Percentiles rank a stretch among this genome's conserved stretches.
Evolutionary conservation across 2,797 vertebrate genomes (phyloP).

Genomic region (Liasis olivaceus): DNA sequence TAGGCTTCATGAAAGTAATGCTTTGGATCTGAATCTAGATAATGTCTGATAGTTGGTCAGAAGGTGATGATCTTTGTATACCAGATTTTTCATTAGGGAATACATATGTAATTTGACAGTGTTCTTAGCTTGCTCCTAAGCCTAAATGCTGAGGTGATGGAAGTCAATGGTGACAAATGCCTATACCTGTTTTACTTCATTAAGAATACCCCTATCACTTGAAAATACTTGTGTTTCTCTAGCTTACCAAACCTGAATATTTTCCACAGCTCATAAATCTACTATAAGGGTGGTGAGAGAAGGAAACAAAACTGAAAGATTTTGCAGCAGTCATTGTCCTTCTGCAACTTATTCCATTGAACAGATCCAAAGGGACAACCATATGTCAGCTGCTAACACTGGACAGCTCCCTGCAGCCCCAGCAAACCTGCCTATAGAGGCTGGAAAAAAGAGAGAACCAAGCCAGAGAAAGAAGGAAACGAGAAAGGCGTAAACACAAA

Average conservation of each 20-base stretch:
- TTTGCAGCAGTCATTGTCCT: not conserved
- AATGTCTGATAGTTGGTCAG: not conserved
- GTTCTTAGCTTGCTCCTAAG: not conserved
- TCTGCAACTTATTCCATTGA: not conserved
- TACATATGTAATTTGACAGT: not conserved
- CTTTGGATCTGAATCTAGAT: not conserved
- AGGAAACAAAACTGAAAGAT: not conserved
- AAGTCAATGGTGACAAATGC: not conserved
- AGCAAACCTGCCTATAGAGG: not conserved
- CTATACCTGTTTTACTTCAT: not conserved
- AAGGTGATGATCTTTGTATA: not conserved
- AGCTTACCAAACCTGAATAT: not conserved
- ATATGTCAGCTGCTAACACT: not conserved
- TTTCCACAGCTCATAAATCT: not conserved
- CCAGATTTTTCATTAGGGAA: not conserved
- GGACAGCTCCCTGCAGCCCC: slow-evolving; percentile 13
- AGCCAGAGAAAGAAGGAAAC: fast-evolving
- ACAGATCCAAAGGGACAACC: not conserved
- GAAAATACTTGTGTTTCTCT: not conserved
- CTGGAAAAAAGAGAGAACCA: not conserved
- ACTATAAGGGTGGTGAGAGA: not conserved
- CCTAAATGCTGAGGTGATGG: not conserved
- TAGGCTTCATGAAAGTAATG: not conserved
- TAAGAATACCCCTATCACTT: not conserved
- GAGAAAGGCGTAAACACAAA: not conserved